These are phyloP conservation scores for Lepus timidus DNA, from an alignment of 2,113 vertebrate species.

Conservation along the genomic window DNA sequence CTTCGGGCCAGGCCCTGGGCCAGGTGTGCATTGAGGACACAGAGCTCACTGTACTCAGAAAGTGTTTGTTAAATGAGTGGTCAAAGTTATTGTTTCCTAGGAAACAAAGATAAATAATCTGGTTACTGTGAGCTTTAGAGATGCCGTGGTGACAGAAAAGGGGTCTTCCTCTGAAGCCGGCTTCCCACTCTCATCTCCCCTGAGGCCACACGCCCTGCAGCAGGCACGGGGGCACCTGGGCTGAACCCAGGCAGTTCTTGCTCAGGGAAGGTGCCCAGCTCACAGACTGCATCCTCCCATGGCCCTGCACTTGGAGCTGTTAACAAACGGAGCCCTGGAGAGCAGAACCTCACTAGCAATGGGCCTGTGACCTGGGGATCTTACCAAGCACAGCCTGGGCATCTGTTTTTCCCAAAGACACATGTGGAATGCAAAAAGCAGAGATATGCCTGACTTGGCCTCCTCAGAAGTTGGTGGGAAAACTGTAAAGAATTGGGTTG, in stretches of 20 bases:
- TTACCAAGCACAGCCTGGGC: background rate
- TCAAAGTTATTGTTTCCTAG: background rate
- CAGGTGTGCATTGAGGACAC: background rate
- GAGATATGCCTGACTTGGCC: too few species aligned
- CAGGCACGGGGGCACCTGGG: background rate
- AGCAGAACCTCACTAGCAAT: background rate
- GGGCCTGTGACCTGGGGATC: background rate
- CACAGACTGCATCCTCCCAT: accelerated
- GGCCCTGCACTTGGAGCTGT: background rate
- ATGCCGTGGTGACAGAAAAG: background rate
- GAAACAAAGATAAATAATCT: background rate
- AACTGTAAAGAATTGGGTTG: background rate
- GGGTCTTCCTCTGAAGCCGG: background rate
- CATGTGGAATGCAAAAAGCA: background rate
- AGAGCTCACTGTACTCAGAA: background rate
- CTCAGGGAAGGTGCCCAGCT: background rate
- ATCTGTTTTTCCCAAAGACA: background rate
- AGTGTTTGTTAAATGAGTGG: background rate
- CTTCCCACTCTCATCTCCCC: background rate
- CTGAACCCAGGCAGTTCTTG: too few species aligned
- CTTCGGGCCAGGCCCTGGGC: background rate
- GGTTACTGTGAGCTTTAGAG: background rate
- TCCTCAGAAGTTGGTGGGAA: background rate
- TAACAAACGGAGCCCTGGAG: background rate
- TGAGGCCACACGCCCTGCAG: too few species aligned